phyloP scores from a whole-genome alignment of 2,113 vertebrate species.

The Telmatochromis brichardi region DNA sequence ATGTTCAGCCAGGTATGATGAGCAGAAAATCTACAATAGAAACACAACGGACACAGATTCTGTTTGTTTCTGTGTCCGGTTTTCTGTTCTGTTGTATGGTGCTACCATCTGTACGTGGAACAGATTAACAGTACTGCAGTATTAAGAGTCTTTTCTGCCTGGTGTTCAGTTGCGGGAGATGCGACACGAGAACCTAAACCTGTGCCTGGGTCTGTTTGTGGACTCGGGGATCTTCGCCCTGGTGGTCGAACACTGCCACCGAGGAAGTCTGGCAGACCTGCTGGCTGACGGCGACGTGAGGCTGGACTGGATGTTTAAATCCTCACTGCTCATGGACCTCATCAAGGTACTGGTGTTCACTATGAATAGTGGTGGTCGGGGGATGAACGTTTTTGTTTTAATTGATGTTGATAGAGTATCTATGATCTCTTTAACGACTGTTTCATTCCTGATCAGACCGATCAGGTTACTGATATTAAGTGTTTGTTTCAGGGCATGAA shows the following conservation, averaged over 20 bases:
- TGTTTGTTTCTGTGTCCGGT: neutral
- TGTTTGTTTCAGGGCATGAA: conserved; percentile 73
- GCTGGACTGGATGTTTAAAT: conserved; percentile 94
- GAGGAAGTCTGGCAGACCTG: conserved; percentile 84
- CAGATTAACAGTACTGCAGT: neutral
- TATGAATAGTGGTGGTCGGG: rapidly evolving
- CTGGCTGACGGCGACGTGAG: conserved; percentile 78
- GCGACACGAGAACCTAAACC: conserved; percentile 80
- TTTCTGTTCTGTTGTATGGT: neutral
- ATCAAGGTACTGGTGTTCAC: conserved; percentile 59
- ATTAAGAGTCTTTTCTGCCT: neutral
- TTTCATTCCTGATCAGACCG: neutral
- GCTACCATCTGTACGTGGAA: neutral
- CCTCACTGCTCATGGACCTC: conserved; percentile 82
- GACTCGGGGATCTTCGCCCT: conserved; percentile 75
- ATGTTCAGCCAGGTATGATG: conserved; percentile 44
- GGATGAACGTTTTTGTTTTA: neutral
- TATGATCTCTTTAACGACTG: neutral
- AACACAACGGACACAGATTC: neutral
- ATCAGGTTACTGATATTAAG: neutral
- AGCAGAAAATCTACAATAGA: neutral
- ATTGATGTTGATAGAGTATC: neutral
- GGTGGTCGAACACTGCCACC: conserved; percentile 79
- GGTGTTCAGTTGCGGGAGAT: conserved; percentile 75
- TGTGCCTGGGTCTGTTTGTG: conserved; percentile 78